A percentile compares a stretch with the other conserved stretches of the same genome.
These are phyloP conservation scores for Brachionus angularis DNA, from an alignment of 1,140 invertebrate species.

Conservation along the genomic window DNA sequence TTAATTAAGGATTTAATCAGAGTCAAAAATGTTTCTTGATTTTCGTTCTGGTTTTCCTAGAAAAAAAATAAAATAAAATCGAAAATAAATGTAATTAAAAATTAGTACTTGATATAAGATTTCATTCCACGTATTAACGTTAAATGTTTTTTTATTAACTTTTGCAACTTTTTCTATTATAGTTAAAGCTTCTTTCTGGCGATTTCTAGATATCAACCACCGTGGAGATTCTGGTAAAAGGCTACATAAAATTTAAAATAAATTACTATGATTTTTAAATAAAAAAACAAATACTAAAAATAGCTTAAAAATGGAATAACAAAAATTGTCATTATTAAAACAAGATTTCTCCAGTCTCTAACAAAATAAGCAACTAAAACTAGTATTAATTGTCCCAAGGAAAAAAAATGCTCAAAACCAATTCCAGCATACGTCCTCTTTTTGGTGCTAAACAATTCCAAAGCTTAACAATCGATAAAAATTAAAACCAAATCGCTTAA, in stretches of 20 bases:
- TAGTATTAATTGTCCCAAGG: slow-evolving; percentile 19
- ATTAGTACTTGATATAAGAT: neutral
- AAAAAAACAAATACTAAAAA: slow-evolving; percentile 9
- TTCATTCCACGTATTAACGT: neutral
- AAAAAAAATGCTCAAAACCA: slow-evolving; percentile 38
- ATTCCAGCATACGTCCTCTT: slow-evolving; percentile 13
- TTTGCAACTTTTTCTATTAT: slow-evolving; percentile 48
- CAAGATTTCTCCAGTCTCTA: slow-evolving; percentile 5
- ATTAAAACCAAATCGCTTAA: neutral
- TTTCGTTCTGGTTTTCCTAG: neutral
- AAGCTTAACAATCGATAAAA: neutral
- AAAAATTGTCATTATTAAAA: neutral
- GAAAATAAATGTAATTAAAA: neutral
- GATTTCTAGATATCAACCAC: slow-evolving; percentile 49
- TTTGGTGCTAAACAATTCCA: slow-evolving; percentile 12
- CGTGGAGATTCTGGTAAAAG: slow-evolving; percentile 51
- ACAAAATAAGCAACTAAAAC: slow-evolving; percentile 41
- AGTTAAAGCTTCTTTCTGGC: slow-evolving; percentile 47
- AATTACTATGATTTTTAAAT: neutral
- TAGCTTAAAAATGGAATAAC: slow-evolving; percentile 13
- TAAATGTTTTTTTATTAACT: slow-evolving; percentile 46
- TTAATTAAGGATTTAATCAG: slow-evolving; percentile 10
- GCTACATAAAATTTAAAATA: neutral
- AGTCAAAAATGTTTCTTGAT: slow-evolving; percentile 1
- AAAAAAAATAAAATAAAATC: neutral